phyloP scores from a whole-genome alignment of 2,797 vertebrate genomes.

The Coregonus suidteri region DNA sequence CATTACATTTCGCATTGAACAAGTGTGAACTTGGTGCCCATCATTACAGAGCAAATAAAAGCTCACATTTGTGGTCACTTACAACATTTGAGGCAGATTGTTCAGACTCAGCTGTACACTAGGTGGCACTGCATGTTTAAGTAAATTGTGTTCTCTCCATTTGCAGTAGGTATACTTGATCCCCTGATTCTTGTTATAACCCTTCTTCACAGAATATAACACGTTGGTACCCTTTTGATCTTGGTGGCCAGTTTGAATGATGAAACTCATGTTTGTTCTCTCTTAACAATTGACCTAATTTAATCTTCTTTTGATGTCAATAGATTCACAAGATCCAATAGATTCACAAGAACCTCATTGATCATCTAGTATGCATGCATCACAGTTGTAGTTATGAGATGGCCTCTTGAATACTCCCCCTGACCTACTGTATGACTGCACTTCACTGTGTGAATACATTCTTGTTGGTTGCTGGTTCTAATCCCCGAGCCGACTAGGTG shows the following conservation, averaged over 20 bases:
- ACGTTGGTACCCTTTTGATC: not conserved
- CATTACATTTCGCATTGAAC: too few relatives aligned
- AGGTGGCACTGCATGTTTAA: conserved; percentile 69
- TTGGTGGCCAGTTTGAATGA: not conserved
- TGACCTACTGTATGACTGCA: not conserved
- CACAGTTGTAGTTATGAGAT: not conserved
- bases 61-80: too few relatives aligned
- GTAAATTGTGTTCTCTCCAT: conserved; percentile 11
- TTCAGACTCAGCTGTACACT: conserved; percentile 45
- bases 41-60: too few relatives aligned
- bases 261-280: not conserved
- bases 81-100: not conserved
- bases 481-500: too few relatives aligned
- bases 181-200: not conserved
- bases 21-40: too few relatives aligned
- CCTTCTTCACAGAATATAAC: not conserved
- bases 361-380: not conserved
- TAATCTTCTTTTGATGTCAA: not conserved
- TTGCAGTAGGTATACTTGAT: not conserved
- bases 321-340: not conserved
- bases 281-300: not conserved
- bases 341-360: not conserved
- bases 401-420: not conserved
- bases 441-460: not conserved
- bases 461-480: not conserved